Evolutionary conservation across 2,113 vertebrate genomes (phyloP), one percentile per base, ranked within the genome.

Genomic region (Odocoileus virginianus): DNA sequence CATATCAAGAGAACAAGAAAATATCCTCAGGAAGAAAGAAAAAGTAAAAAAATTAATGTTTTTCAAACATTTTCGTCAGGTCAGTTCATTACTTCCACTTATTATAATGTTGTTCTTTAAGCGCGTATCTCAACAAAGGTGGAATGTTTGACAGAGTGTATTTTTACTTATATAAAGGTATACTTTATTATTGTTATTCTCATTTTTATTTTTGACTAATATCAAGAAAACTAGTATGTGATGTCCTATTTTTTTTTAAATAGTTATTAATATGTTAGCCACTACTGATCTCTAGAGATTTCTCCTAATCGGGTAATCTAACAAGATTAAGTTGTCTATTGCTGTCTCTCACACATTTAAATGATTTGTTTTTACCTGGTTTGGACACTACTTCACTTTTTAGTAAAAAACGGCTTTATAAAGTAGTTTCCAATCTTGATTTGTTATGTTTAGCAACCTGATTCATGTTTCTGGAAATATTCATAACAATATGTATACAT

Each of bases 381-480:
- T 97, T 98, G 95, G 82, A 95, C 25, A 76, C 30, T 92, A 96
- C 71, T 95, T 96, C 89, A 76, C 30, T 89, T 98, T 97, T 90
- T 92, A 98, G 96, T 96, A 97, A 98, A 92, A 64, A 91, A 91
- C 84, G 9, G 40, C 86, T 91, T 97, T 25, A 0, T 92, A 92
- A 91, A 97, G n/a, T 58, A 45, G 47, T 71, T 83, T 94, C 50
- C 88, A 89, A 79, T 97, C 3, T 92, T 97, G 30, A 40, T 94
- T 98, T 98, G 43, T 93, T 96, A 64, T 95, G 28, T 91, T 96
- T 90, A 67, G 47, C 78, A 95, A 94, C 45, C 36, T 89, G 85
- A 98, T 95, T 91, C 54, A 21, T 15, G 1, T 13, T 93, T 97
- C 57, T 88, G 40, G 87, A 96, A 81, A 92, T 6, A 71, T 95